phyloP scores from a whole-genome alignment of 2,888 invertebrate species.

The Acleris holmiana region DNA sequence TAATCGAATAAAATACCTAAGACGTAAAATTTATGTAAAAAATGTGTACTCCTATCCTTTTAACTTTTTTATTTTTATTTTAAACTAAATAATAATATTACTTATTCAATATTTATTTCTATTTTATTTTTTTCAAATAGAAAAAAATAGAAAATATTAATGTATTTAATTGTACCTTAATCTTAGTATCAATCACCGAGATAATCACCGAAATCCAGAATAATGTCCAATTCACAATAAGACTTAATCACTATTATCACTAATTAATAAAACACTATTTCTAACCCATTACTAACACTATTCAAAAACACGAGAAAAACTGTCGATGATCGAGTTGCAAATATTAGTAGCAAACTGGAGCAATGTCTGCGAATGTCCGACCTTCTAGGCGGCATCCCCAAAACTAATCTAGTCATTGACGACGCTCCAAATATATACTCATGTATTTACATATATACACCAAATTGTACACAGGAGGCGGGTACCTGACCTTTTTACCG shows the following conservation, averaged over 20 bases:
- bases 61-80: too few species aligned
- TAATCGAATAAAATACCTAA: too few species aligned
- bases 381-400: slow-evolving; percentile 31
- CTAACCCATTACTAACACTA: slow-evolving; percentile 5
- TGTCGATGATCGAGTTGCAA: not conserved
- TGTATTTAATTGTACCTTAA: not conserved
- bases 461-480: slow-evolving; percentile 6
- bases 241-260: too few species aligned
- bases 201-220: too few species aligned
- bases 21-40: too few species aligned
- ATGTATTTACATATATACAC: slow-evolving; percentile 25
- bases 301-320: not conserved
- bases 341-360: slow-evolving; percentile 22
- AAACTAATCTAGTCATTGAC: slow-evolving; percentile 29
- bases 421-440: slow-evolving; percentile 28
- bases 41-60: too few species aligned
- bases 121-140: too few species aligned
- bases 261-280: too few species aligned
- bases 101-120: too few species aligned
- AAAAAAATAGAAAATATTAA: not conserved
- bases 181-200: not conserved
- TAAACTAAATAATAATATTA: too few species aligned
- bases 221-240: too few species aligned
- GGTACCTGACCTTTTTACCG: slow-evolving; percentile 2
- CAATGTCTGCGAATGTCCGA: slow-evolving; percentile 29